Evolutionary conservation across 2,797 vertebrate species (phyloP), one percentile per base, ranked within the genome.

Genomic region (Pygocentrus nattereri): DNA sequence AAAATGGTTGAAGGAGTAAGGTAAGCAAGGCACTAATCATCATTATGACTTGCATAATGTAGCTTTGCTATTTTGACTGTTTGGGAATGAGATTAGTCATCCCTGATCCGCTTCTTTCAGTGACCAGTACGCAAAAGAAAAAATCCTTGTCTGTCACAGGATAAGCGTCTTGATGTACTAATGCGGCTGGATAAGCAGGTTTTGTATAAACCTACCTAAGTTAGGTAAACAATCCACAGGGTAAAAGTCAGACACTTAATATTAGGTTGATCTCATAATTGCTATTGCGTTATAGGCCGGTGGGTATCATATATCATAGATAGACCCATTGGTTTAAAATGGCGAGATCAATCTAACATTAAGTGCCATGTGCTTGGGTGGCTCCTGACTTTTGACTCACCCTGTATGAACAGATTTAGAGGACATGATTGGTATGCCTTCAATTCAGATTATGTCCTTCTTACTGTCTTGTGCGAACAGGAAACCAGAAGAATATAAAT

Each of bases 1-100:
- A 38, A 38, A 38, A 38, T 34, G 65, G 44, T 58, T 13, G 13
- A 27, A 4, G 30, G 77, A 25, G 56, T 54, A 75, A 44, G 8
- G 47, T 74, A 77, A 54, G 19, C 47, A 50, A 58, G 58, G 13
- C 70, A 62, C 74, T 81, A 81, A 78, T 85, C 76, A 75, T 78
- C 30, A 15, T 84, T 74, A 62, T 82, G 71, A 79, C 75, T 74
- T 81, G 62, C 75, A 78, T 78, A 81, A 81, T 81, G 70, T 61
- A 23, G 13, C n/a, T 11, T 62, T 54, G 75, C 49, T 82, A 76
- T 75, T 82, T 85, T 70, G 71, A 71, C 27, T 49, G 49, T 58
- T 75, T 56, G 69, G 76, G 41, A 61, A 70, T n/a, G 31, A 81
- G 50, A 74, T 78, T 80, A 77, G 19, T 78, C 34, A 82, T 65